Evolutionary conservation across 2,113 vertebrate genomes (phyloP).

Genomic region (Grantiella picta): DNA sequence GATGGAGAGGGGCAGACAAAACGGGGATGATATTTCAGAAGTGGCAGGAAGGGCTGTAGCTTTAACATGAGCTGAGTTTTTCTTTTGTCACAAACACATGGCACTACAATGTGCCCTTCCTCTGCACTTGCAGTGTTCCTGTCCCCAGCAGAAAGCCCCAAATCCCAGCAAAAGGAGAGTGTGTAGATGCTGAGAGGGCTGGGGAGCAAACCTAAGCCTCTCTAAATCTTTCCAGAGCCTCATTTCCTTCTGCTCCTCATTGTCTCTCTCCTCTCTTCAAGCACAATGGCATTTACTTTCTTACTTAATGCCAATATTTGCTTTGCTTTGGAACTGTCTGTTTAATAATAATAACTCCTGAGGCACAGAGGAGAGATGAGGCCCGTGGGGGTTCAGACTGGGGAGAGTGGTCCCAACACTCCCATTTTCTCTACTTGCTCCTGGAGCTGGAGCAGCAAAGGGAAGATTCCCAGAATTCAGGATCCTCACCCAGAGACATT

Average conservation of each 20-base stretch:
- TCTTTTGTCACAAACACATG: background rate
- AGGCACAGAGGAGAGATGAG: background rate
- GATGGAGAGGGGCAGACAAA: background rate
- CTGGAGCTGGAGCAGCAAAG: background rate
- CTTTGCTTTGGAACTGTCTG: slow-evolving; percentile 12
- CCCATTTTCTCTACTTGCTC: background rate
- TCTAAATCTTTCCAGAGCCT: background rate
- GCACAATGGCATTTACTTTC: slow-evolving; percentile 35
- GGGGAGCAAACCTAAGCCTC: background rate
- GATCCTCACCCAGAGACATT: background rate
- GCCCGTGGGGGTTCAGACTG: background rate
- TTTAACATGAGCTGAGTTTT: background rate
- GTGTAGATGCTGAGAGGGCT: background rate
- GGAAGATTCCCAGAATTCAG: background rate
- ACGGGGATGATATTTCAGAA: background rate
- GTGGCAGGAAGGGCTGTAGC: background rate
- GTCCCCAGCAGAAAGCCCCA: background rate
- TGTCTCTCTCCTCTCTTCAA: background rate
- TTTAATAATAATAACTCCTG: background rate
- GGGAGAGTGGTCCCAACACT: background rate
- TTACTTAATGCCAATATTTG: slow-evolving; percentile 14
- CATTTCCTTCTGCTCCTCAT: background rate
- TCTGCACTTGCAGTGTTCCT: background rate
- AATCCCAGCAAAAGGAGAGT: background rate
- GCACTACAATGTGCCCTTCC: background rate